Conservation (phyloP, 2,888 invertebrate species). For the Brachylomia viminalis region DNA sequence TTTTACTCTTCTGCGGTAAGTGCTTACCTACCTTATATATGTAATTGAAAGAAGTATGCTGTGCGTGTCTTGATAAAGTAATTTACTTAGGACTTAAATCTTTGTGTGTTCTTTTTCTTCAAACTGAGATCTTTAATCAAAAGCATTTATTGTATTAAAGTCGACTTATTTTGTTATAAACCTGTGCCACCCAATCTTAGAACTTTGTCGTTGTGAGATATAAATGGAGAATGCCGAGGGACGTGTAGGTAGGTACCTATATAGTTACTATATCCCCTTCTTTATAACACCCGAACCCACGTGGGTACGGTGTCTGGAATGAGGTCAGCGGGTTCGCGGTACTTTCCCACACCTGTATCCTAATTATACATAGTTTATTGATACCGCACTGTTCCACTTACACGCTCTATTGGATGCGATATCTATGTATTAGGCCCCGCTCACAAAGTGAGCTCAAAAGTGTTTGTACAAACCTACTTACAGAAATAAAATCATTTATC, state of each 20-base stretch:
- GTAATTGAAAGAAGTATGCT: neutral
- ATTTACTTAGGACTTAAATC: neutral
- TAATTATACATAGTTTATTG: constrained; percentile 63
- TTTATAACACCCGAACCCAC: constrained; percentile 60
- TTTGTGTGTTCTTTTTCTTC: neutral
- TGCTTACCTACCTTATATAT: neutral
- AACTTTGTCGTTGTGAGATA: constrained; percentile 31
- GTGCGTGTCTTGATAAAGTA: neutral
- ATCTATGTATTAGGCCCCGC: neutral
- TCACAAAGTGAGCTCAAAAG: no score
- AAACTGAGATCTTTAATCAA: neutral
- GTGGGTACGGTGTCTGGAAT: constrained; percentile 52
- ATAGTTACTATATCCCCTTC: constrained; percentile 50
- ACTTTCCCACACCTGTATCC: constrained; percentile 51
- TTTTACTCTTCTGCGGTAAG: neutral
- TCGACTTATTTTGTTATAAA: neutral
- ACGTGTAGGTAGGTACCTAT: no score
- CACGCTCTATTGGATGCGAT: constrained; percentile 29
- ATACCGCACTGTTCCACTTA: constrained; percentile 43
- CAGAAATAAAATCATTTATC: no score
- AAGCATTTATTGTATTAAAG: neutral
- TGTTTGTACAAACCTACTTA: no score
- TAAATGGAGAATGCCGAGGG: constrained; percentile 28
- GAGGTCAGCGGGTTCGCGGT: constrained; percentile 62
- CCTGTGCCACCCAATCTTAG: constrained; percentile 19